A percentile compares a stretch with the other conserved stretches of the same genome.
Conservation (phyloP, 2,888 invertebrate species). For the Pristionchus maxplancki region DNA sequence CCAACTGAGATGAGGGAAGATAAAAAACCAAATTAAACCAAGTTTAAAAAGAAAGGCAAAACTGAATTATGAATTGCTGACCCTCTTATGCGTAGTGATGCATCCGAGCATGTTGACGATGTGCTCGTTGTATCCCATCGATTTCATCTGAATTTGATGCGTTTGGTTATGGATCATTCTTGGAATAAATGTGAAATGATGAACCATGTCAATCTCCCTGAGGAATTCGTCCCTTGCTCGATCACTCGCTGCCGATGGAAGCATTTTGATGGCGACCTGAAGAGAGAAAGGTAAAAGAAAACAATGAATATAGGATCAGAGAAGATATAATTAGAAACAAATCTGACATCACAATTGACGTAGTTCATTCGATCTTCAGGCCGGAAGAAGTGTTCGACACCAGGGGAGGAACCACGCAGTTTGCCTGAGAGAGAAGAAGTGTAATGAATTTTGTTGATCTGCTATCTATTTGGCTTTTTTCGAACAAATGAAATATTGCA, state of each 20-base stretch:
- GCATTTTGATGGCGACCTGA: constrained; percentile 62
- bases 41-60: neutral
- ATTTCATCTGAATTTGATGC: constrained; percentile 67
- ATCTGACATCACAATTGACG: constrained; percentile 60
- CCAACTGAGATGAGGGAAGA: constrained; percentile 52
- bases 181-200: neutral
- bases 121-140: constrained; percentile 57
- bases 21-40: too few species aligned
- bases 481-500: neutral
- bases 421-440: constrained; percentile 62
- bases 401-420: constrained; percentile 69
- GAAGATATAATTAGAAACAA: too few species aligned
- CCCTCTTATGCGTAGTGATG: constrained; percentile 62
- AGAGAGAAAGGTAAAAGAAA: too few species aligned
- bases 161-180: too few species aligned
- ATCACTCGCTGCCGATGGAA: constrained; percentile 71
- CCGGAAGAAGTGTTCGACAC: constrained; percentile 67
- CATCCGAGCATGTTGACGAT: constrained; percentile 75
- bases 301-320: too few species aligned
- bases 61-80: neutral
- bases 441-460: too few species aligned
- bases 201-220: constrained; percentile 70
- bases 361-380: constrained; percentile 56
- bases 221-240: constrained; percentile 66
- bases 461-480: neutral